phyloP scores from a whole-genome alignment of 2,113 vertebrate species.

The Neolamprologus toae region DNA sequence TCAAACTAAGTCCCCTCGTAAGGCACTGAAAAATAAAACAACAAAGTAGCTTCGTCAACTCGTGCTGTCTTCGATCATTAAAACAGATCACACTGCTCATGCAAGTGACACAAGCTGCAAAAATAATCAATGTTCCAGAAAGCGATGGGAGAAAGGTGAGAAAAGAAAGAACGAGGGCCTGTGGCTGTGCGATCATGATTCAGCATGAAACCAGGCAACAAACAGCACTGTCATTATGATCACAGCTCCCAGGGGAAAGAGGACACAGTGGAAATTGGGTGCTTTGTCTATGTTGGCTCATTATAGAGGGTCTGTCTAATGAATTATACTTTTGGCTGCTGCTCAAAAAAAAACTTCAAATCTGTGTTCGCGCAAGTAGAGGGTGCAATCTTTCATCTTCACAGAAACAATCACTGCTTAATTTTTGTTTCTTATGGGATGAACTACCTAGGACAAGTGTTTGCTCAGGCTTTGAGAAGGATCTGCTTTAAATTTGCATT shows the following conservation, averaged over 20 bases:
- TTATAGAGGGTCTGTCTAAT: conserved; percentile 35
- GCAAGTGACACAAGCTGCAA: not conserved
- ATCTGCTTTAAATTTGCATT: not conserved
- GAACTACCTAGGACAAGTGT: not conserved
- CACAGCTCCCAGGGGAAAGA: conserved; percentile 27
- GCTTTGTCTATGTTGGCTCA: conserved; percentile 51
- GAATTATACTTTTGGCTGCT: not conserved
- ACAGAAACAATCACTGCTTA: not conserved
- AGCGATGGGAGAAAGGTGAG: not conserved
- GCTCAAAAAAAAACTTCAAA: not conserved
- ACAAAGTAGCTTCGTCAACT: not conserved
- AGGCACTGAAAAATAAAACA: not conserved
- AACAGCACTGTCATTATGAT: conserved; percentile 45
- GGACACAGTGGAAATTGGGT: conserved; percentile 34
- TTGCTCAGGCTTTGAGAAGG: not conserved
- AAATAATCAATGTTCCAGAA: not conserved
- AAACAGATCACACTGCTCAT: not conserved
- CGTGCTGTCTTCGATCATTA: not conserved
- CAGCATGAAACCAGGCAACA: conserved; percentile 58
- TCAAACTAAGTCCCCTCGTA: not conserved
- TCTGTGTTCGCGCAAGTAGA: not conserved
- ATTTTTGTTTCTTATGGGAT: not conserved
- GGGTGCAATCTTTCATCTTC: not conserved
- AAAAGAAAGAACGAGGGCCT: not conserved
- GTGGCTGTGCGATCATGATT: conserved; percentile 35